phyloP scores from a whole-genome alignment of 1,140 invertebrate genomes.

The Coptotermes formosanus region DNA sequence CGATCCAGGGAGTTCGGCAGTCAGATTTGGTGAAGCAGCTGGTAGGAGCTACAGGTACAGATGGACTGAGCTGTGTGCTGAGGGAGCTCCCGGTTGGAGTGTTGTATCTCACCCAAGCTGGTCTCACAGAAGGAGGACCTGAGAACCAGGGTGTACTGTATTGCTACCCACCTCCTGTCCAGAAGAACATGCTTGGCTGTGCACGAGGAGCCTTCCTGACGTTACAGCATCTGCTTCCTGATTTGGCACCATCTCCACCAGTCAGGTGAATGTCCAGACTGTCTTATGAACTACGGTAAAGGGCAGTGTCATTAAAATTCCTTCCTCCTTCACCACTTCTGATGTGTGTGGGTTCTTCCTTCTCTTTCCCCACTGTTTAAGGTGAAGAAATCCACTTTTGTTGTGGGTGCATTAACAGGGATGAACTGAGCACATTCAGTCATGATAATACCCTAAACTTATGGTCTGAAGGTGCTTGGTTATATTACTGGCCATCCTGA shows the following conservation, averaged over 20 bases:
- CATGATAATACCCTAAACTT: no score
- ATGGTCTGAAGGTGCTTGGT: no score
- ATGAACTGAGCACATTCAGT: no score
- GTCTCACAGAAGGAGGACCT: conserved; percentile 57
- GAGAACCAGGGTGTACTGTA: conserved; percentile 66
- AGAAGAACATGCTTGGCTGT: conserved; percentile 58
- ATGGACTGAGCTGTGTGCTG: conserved; percentile 50
- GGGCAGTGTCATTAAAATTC: no score
- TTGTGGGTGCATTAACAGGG: no score
- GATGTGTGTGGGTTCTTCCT: no score
- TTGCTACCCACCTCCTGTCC: conserved; percentile 61
- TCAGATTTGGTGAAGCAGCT: conserved; percentile 53
- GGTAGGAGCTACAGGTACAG: conserved; percentile 50
- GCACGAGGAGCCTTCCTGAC: conserved; percentile 66
- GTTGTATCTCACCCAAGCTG: conserved; percentile 60
- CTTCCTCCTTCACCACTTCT: no score
- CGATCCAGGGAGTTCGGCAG: conserved; percentile 46
- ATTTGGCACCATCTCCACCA: conserved; percentile 57
- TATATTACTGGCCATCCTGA: no score
- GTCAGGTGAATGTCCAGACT: conserved; percentile 41
- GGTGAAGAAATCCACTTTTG: no score
- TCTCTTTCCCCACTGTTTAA: no score
- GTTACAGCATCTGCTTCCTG: conserved; percentile 63
- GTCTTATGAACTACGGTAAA: no score
- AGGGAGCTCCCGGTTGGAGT: conserved; percentile 58